Percentiles rank a stretch among this genome's conserved stretches.
Evolutionary conservation across 1,140 invertebrate genomes (phyloP).

Genomic region (Globodera rostochiensis): DNA sequence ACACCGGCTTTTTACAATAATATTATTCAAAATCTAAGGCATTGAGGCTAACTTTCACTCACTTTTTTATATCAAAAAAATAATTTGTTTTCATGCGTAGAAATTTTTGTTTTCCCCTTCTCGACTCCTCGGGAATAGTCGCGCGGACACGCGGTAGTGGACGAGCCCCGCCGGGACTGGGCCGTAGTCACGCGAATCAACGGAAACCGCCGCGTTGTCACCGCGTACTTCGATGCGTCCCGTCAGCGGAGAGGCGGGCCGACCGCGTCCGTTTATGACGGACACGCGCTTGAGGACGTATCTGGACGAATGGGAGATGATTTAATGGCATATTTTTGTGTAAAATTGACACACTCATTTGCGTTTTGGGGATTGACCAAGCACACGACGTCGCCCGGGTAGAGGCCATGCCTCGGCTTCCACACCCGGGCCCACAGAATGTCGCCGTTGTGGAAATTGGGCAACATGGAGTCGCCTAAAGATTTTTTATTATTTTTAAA

Average conservation of each 20-base stretch:
- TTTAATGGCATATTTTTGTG: background rate
- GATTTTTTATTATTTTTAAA: background rate
- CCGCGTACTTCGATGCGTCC: slow-evolving; percentile 18
- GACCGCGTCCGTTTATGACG: background rate
- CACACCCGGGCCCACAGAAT: slow-evolving; percentile 13
- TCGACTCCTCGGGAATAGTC: background rate
- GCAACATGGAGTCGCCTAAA: slow-evolving; percentile 23
- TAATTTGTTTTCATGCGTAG: too few relatives aligned
- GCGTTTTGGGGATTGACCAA: background rate
- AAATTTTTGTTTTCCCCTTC: background rate
- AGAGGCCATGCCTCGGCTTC: background rate
- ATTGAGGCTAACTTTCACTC: too few relatives aligned
- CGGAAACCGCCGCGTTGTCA: slow-evolving; percentile 1
- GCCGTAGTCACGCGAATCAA: slow-evolving; percentile 19
- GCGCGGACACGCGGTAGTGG: background rate
- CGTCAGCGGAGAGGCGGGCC: background rate
- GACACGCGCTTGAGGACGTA: slow-evolving; percentile 8
- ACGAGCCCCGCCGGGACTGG: slow-evolving; percentile 14
- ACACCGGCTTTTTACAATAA: too few relatives aligned
- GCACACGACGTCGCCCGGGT: slow-evolving; percentile 14
- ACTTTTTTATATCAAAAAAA: too few relatives aligned
- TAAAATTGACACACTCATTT: background rate
- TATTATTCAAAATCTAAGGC: too few relatives aligned
- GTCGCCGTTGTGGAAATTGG: background rate
- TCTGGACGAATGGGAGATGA: slow-evolving; percentile 4